phyloP scores from a whole-genome alignment of 2,797 vertebrate species.

The Sebastes nivosus region DNA sequence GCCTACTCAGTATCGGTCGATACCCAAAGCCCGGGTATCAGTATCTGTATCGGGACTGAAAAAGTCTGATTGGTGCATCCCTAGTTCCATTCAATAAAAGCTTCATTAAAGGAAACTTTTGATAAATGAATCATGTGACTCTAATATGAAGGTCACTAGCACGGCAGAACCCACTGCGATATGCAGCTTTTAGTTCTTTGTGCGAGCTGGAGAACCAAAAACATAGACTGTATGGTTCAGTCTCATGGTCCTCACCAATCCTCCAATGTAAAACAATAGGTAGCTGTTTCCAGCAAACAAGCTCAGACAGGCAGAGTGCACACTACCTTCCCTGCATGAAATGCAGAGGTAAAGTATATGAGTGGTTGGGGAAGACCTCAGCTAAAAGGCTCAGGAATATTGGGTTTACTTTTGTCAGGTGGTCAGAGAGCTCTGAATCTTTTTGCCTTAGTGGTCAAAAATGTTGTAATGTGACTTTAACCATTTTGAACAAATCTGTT shows the following conservation, averaged over 20 bases:
- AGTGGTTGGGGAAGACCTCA: neutral
- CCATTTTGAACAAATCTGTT: neutral
- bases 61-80: too few species aligned
- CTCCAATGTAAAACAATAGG: conserved; percentile 8
- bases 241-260: neutral
- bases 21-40: too few species aligned
- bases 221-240: neutral
- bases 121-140: neutral
- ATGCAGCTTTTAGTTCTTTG: neutral
- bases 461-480: neutral
- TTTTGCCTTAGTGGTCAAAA: conserved; percentile 15
- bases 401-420: neutral
- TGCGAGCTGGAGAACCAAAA: neutral
- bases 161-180: too few species aligned
- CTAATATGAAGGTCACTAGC: neutral
- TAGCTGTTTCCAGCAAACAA: conserved; percentile 2
- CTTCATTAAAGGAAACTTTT: neutral
- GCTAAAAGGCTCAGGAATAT: neutral
- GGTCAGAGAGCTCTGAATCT: neutral
- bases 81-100: neutral
- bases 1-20: too few species aligned
- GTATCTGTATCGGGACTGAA: too few species aligned
- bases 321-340: neutral
- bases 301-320: conserved; percentile 17
- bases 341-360: neutral